Conservation (phyloP, 2,113 vertebrate genomes). For the Forbesichthys agassizii region DNA sequence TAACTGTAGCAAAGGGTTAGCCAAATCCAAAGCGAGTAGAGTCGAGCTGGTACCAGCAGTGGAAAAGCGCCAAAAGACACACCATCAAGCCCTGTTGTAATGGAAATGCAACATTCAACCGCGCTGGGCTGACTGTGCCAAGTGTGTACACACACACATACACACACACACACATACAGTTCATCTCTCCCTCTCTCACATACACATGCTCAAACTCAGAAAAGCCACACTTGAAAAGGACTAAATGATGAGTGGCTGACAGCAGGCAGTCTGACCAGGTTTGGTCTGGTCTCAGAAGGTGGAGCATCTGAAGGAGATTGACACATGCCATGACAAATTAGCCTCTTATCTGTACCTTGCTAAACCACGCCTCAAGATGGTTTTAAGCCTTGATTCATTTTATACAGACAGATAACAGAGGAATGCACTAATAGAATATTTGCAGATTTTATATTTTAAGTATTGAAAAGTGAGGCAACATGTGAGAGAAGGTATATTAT, state of each 20-base stretch:
- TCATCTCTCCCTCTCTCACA: neutral
- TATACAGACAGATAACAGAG: neutral
- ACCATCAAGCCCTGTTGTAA: too few species aligned
- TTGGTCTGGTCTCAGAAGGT: slow-evolving; percentile 53
- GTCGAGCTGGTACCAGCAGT: too few species aligned
- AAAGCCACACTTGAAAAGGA: slow-evolving; percentile 70
- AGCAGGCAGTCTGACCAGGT: slow-evolving; percentile 51
- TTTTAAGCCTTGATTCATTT: too few species aligned
- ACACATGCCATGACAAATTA: slow-evolving; percentile 58
- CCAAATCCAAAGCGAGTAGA: too few species aligned
- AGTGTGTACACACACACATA: slow-evolving; percentile 10
- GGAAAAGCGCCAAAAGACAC: too few species aligned
- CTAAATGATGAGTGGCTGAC: slow-evolving; percentile 71
- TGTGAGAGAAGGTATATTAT: too few species aligned
- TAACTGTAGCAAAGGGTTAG: too few species aligned
- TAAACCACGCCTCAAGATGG: neutral
- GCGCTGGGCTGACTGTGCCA: neutral
- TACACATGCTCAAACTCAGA: slow-evolving; percentile 34
- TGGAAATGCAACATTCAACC: too few species aligned
- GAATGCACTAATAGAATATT: neutral
- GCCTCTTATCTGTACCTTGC: neutral
- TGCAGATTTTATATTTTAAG: too few species aligned
- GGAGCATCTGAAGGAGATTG: slow-evolving; percentile 49
- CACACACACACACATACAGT: slow-evolving; percentile 28
- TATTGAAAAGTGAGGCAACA: too few species aligned